A percentile compares a stretch with the other conserved stretches of the same genome.
Conservation (phyloP, 2,888 invertebrate species). For the Acronicta aceris region DNA sequence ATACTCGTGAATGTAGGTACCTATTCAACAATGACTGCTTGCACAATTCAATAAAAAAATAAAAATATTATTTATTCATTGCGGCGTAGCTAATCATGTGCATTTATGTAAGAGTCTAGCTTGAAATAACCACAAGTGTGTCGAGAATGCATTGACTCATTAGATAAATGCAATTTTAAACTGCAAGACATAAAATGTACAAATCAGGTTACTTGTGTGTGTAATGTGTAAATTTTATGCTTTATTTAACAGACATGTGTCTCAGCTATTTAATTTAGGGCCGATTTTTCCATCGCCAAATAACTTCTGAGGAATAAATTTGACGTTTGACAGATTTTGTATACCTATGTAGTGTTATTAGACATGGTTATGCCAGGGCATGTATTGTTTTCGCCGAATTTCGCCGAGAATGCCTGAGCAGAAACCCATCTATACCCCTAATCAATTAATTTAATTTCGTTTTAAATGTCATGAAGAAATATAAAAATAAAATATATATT, state of each 20-base stretch:
- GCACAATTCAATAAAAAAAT: slow-evolving; percentile 31
- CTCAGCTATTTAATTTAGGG: slow-evolving; percentile 1
- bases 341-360: too few relatives aligned
- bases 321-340: too few relatives aligned
- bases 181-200: slow-evolving; percentile 33
- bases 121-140: slow-evolving; percentile 46
- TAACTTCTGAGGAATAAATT: too few relatives aligned
- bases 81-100: slow-evolving; percentile 30
- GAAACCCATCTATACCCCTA: too few relatives aligned
- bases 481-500: too few relatives aligned
- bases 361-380: too few relatives aligned
- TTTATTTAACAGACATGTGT: slow-evolving; percentile 26
- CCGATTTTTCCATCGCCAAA: too few relatives aligned
- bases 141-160: slow-evolving; percentile 47
- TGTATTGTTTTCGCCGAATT: too few relatives aligned
- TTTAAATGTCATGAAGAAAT: too few relatives aligned
- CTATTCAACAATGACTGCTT: slow-evolving; percentile 24
- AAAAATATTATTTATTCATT: slow-evolving; percentile 30
- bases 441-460: too few relatives aligned
- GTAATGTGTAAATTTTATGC: slow-evolving; percentile 12
- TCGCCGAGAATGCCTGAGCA: too few relatives aligned
- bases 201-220: slow-evolving; percentile 37
- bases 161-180: slow-evolving; percentile 43
- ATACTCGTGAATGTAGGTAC: slow-evolving; percentile 5
- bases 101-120: slow-evolving; percentile 31